Conservation (phyloP, 2,888 invertebrate genomes). For the Sminthurinus aureus region DNA sequence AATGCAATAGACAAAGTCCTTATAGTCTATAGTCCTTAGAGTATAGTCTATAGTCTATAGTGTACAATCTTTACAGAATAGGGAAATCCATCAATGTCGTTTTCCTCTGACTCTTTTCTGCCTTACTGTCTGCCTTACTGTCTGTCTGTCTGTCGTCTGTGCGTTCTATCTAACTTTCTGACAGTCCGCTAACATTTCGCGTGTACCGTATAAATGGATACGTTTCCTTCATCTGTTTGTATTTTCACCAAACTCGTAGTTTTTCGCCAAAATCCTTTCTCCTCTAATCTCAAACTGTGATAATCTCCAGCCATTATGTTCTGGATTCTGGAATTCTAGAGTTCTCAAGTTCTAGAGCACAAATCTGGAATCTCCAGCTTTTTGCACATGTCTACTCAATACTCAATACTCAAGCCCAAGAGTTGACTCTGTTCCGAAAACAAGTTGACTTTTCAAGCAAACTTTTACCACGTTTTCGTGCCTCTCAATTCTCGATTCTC, state of each 20-base stretch:
- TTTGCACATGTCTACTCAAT: background rate
- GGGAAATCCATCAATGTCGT: constrained; percentile 40
- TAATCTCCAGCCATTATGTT: background rate
- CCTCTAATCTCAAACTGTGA: background rate
- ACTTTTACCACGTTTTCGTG: too few relatives aligned
- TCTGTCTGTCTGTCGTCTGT: background rate
- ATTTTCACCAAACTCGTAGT: background rate
- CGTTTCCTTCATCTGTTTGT: too few relatives aligned
- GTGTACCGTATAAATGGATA: too few relatives aligned
- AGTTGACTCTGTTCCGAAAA: background rate
- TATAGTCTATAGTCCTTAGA: too few relatives aligned
- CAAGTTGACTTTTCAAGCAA: background rate
- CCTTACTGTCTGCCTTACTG: background rate
- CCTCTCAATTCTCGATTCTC: too few relatives aligned
- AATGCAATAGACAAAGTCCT: too few relatives aligned
- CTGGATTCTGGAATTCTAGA: too few relatives aligned
- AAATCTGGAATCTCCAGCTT: background rate
- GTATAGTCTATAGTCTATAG: background rate
- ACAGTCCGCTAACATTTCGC: too few relatives aligned
- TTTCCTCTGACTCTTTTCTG: constrained; percentile 1
- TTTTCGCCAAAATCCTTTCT: background rate
- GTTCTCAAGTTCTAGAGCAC: too few relatives aligned
- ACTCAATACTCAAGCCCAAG: background rate
- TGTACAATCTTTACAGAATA: background rate
- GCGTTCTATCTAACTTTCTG: too few relatives aligned